Percentiles rank a stretch among this genome's conserved stretches.
Conservation (phyloP, 2,888 invertebrate species). For the Eupeodes luniger region DNA sequence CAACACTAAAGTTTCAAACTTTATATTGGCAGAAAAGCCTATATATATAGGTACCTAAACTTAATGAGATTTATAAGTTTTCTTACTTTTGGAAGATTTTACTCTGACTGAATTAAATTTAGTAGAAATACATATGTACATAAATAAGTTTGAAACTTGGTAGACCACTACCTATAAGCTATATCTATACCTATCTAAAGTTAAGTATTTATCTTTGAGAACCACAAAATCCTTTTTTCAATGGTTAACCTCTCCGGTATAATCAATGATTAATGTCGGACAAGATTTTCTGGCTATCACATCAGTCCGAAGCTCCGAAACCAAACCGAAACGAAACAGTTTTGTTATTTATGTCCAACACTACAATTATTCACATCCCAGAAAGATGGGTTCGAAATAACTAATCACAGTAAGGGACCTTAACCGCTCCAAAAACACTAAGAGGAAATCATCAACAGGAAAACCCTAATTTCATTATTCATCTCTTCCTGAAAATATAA, state of each 20-base stretch:
- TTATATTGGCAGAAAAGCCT: not conserved
- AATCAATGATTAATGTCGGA: constrained; percentile 67
- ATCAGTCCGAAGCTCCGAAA: constrained; percentile 8
- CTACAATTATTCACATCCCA: constrained; percentile 38
- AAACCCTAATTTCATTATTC: constrained; percentile 67
- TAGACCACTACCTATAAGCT: not conserved
- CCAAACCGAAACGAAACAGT: constrained; percentile 4
- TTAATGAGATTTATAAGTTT: not conserved
- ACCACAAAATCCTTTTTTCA: constrained; percentile 48
- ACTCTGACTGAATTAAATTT: constrained; percentile 1
- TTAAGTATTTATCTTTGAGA: constrained; percentile 42
- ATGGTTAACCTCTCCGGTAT: constrained; percentile 54
- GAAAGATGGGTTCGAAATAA: constrained; percentile 51
- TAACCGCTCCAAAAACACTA: constrained; percentile 30
- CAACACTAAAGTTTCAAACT: constrained; percentile 43
- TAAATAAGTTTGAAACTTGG: constrained; percentile 7
- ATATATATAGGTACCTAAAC: not conserved
- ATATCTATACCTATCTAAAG: not conserved
- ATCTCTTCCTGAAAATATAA: not conserved
- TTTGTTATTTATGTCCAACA: constrained; percentile 56
- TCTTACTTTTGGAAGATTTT: not conserved
- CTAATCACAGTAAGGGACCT: constrained; percentile 57
- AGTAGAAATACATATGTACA: not conserved
- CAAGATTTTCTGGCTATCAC: constrained; percentile 53
- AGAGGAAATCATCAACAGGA: constrained; percentile 59